Evolutionary conservation across 2,888 invertebrate species (phyloP), one percentile per base, ranked within the genome.

Genomic region (Beris morrisii): DNA sequence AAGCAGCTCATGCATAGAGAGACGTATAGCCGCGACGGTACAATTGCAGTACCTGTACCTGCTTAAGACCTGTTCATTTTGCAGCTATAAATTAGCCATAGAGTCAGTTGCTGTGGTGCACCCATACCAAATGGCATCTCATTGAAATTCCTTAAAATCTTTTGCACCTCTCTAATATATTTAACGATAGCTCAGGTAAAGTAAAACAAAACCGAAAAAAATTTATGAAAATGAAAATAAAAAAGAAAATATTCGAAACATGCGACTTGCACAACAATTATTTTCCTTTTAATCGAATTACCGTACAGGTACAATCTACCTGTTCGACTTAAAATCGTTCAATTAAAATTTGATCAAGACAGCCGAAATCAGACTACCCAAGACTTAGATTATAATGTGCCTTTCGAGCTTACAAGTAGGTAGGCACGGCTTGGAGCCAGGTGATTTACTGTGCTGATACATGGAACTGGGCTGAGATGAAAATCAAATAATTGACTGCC

Each of bases 211-310:
- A 38, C 38, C 9, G 9, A 38, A 38, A 38, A 5, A 38, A 38
- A 38, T 38, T 3, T 38, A 7, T 9, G 38, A 38, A 38, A 38
- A 38, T 9, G 22, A 2, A 22, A 22, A 22, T 22, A 22, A 22
- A 22, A 22, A 22, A 22, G 22, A 22, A 22, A 22, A 22, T 22
- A 22, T 22, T 13, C 48, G 48, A 13, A 22, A 15, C 52, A 15
- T 52, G 5, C 52, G 22, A 13, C 11, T 48, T 48, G 48, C 48
- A 48, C 32, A 13, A 43, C 46, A 58, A 58, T 58, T 58, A 58
- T 58, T 58, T 58, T 58, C 45, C 31, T 58, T 46, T 58, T 58
- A 58, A n/a, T 58, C 58, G 22, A 58, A 58, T 58, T 58, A 58
- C 44, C 28, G 58, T 46, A n/a, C 30, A 30, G 58, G 58, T 30